These are phyloP conservation scores for Lapara coniferarum DNA, from an alignment of 2,888 invertebrate species.

Conservation along the genomic window DNA sequence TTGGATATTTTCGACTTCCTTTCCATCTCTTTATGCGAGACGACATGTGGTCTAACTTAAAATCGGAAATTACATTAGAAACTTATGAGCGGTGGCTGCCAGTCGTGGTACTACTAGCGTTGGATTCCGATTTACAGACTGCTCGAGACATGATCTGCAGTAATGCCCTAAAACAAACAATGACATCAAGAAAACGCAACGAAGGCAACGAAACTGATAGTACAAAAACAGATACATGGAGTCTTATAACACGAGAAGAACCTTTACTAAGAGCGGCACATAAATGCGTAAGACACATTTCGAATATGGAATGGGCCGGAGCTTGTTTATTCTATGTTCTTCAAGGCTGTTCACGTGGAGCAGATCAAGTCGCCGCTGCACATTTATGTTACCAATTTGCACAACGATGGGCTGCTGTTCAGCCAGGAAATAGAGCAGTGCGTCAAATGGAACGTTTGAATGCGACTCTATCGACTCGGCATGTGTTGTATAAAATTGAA, in stretches of 20 bases:
- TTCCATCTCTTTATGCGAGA: slow-evolving; percentile 78
- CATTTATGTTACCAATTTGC: slow-evolving; percentile 79
- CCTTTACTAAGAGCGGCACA: slow-evolving; percentile 75
- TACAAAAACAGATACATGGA: slow-evolving; percentile 72
- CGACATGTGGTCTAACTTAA: slow-evolving; percentile 80
- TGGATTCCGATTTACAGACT: slow-evolving; percentile 73
- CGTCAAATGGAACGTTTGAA: slow-evolving; percentile 78
- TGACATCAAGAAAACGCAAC: slow-evolving; percentile 70
- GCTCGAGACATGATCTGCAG: slow-evolving; percentile 81
- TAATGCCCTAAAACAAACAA: slow-evolving; percentile 80
- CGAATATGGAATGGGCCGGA: slow-evolving; percentile 82
- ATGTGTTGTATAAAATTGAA: slow-evolving; percentile 75
- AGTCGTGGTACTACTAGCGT: slow-evolving; percentile 65
- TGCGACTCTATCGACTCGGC: slow-evolving; percentile 74
- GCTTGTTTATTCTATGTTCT: slow-evolving; percentile 79
- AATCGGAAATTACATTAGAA: slow-evolving; percentile 78
- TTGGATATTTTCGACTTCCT: slow-evolving; percentile 76
- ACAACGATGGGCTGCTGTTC: slow-evolving; percentile 76
- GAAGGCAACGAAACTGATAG: slow-evolving; percentile 52
- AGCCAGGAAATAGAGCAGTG: slow-evolving; percentile 76
- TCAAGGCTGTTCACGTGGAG: slow-evolving; percentile 78
- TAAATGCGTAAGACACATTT: slow-evolving; percentile 75
- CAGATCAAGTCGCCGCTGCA: slow-evolving; percentile 80
- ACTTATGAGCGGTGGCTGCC: slow-evolving; percentile 79
- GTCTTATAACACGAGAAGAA: slow-evolving; percentile 70